Percentiles rank a stretch among this genome's conserved stretches.
Evolutionary conservation across 2,113 vertebrate species (phyloP).

Genomic region (Tricholaema leucomelas): DNA sequence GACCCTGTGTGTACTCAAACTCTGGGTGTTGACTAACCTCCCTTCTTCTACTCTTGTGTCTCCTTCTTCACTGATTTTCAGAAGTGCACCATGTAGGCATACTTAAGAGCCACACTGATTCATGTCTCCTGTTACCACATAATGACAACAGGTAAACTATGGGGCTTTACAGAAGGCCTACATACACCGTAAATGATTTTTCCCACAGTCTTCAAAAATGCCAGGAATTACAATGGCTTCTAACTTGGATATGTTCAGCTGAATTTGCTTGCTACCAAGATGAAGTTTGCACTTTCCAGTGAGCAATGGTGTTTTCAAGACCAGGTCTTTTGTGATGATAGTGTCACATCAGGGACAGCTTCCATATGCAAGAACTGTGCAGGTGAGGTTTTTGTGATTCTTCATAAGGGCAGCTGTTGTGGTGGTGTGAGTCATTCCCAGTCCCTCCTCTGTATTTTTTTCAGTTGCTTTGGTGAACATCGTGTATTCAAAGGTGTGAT

Average conservation of each 20-base stretch:
- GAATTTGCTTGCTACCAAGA: not conserved
- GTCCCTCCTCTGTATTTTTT: not conserved
- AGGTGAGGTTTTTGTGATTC: not conserved
- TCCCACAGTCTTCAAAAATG: not conserved
- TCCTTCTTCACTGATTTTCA: not conserved
- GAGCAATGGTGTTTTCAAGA: not conserved
- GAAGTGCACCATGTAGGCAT: not conserved
- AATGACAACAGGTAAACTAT: slow-evolving; percentile 21
- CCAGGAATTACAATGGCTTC: not conserved
- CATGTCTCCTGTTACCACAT: not conserved
- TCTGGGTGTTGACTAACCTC: not conserved
- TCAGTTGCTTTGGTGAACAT: not conserved
- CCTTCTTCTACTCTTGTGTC: not conserved
- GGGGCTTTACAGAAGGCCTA: slow-evolving; percentile 31
- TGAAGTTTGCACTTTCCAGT: not conserved
- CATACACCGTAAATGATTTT: not conserved
- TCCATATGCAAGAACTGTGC: not conserved
- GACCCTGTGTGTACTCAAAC: not conserved
- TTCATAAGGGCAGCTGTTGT: not conserved
- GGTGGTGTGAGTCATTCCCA: not conserved
- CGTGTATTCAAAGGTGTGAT: not conserved
- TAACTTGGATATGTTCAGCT: not conserved
- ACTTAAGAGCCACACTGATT: not conserved
- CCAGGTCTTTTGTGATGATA: not conserved
- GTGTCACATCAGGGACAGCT: not conserved